These are phyloP conservation scores for Peromyscus melanophrys DNA, from an alignment of 2,797 vertebrate genomes.

Conservation along the genomic window DNA sequence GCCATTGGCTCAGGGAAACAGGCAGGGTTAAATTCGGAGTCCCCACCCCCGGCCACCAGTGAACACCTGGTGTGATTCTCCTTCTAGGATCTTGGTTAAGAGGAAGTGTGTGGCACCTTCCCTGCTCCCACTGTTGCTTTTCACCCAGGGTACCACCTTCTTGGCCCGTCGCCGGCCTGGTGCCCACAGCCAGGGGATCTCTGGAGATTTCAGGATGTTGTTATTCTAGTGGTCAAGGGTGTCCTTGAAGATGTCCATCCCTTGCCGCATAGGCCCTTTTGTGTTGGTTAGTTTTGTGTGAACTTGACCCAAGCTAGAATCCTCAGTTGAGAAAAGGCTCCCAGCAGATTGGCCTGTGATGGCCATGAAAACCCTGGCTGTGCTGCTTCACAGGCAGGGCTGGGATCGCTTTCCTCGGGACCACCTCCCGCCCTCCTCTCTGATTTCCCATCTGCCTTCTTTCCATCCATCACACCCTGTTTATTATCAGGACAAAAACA, in stretches of 20 bases:
- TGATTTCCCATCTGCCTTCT: neutral
- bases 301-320: neutral
- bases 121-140: neutral
- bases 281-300: neutral
- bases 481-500: neutral
- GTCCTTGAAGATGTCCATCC: neutral
- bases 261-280: neutral
- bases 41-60: too few species aligned
- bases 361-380: neutral
- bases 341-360: neutral
- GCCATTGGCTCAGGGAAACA: neutral
- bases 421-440: neutral
- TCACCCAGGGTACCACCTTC: neutral
- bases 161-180: neutral
- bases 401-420: neutral
- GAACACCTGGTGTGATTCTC: too few species aligned
- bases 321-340: neutral
- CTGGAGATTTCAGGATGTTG: neutral
- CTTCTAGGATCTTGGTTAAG: too few species aligned
- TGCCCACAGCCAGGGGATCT: neutral
- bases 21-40: neutral
- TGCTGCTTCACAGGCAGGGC: fast-evolving
- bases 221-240: neutral
- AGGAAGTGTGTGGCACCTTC: neutral
- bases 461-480: neutral